Base-by-base conservation (phyloP, 2,797 vertebrate genomes). In the Chelmon rostratus region DNA sequence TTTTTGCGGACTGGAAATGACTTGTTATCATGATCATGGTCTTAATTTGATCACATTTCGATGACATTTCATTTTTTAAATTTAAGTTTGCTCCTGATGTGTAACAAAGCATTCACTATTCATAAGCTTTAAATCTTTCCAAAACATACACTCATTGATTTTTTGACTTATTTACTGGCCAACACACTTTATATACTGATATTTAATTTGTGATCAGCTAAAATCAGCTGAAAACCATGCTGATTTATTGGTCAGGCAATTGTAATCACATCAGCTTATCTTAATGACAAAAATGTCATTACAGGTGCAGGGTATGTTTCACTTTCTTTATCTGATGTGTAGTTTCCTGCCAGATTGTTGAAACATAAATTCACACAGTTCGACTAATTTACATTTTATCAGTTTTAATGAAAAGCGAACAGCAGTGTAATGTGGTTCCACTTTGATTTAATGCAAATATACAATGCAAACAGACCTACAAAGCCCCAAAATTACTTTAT, bases 391-490 rank as follows among this genome's bases (percentile, higher is more conserved):
- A 69, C 37, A 79, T 76, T 66, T 49, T 83, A 79, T 91, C 66
- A 62, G 40, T 84, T 94, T 94, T 93, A 95, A 94, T 94, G 90
- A 89, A 94, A 95, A 92, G 89, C 91, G 53, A 92, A 94, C 84
- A 93, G 91, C 89, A 88, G 84, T 91, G 85, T 89, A 81, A 82
- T 89, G 83, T 86, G 78, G 76, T 89, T 88, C 85, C 88, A 92
- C 56, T 88, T 90, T 47, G 73, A 86, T 88, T 88, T 85, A 93
- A 91, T 91, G 91, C 92, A 93, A 94, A 94, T 95, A 79, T 95
- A 95, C 93, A 95, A 84, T 92, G 93, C 88, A 79, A 92, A 94
- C 86, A 93, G 81, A 94, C 86, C 88, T 87, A 93, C 83, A 88
- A 90, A 89, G 90, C 88, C 85, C 92, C 74, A 89, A 88, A 87